phyloP scores from a whole-genome alignment of 2,888 invertebrate genomes.

The Rotaria socialis region DNA sequence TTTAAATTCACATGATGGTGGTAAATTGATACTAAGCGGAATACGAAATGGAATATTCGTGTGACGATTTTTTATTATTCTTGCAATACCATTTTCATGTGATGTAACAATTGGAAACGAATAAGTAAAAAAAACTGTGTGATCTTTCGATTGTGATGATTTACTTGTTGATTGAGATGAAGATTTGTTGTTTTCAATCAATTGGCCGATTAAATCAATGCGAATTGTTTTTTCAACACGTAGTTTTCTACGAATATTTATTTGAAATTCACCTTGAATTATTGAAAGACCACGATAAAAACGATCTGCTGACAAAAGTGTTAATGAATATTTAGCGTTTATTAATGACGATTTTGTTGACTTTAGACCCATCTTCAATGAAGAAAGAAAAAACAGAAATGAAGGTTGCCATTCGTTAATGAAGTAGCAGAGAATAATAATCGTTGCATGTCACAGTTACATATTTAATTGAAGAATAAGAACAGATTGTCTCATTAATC shows the following conservation, averaged over 20 bases:
- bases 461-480: background rate
- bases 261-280: slow-evolving; percentile 15
- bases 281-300: background rate
- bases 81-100: slow-evolving; percentile 19
- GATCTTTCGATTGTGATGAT: background rate
- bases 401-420: background rate
- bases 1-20: slow-evolving; percentile 26
- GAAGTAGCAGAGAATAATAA: background rate
- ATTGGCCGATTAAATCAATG: slow-evolving; percentile 8
- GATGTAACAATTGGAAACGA: slow-evolving; percentile 16
- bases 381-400: background rate
- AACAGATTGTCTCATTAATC: background rate
- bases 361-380: background rate
- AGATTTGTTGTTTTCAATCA: background rate
- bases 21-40: background rate
- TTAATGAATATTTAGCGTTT: background rate
- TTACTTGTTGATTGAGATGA: background rate
- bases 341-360: background rate
- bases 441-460: background rate
- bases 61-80: slow-evolving; percentile 1
- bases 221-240: slow-evolving; percentile 3
- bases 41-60: slow-evolving; percentile 7
- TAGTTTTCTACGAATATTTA: background rate
- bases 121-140: background rate
- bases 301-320: background rate